Evolutionary conservation across 2,888 invertebrate genomes (phyloP).

Genomic region (Caenorhabditis panamensis): DNA sequence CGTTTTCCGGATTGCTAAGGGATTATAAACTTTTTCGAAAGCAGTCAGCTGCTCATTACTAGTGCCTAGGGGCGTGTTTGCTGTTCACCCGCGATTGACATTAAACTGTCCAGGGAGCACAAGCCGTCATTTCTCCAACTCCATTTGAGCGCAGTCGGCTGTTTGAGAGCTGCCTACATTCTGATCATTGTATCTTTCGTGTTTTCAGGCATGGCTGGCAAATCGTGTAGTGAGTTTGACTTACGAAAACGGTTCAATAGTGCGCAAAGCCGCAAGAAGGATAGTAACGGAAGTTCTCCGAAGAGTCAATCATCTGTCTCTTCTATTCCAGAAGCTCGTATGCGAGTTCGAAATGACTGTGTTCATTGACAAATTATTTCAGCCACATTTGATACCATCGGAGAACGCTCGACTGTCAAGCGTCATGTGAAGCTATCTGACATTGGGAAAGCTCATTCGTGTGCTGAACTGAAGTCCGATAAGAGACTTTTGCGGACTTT

Average conservation of each 20-base stretch:
- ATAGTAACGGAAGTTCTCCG: conserved; percentile 53
- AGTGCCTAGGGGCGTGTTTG: not conserved
- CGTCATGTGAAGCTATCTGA: conserved; percentile 61
- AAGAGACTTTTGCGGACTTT: conserved; percentile 66
- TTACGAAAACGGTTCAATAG: conserved; percentile 56
- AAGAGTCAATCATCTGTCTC: conserved; percentile 53
- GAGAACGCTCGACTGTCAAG: conserved; percentile 64
- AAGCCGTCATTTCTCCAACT: not conserved
- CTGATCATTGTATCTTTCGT: no score
- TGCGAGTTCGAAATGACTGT: no score
- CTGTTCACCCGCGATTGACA: not conserved
- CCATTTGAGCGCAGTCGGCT: not conserved
- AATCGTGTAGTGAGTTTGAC: conserved; percentile 64
- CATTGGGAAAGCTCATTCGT: conserved; percentile 66
- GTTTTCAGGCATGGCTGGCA: conserved; percentile 7
- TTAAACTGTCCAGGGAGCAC: not conserved
- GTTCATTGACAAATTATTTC: not conserved
- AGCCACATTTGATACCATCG: conserved; percentile 66
- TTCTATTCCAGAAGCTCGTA: conserved; percentile 63
- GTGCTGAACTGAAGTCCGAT: conserved; percentile 66
- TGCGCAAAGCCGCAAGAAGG: conserved; percentile 22
- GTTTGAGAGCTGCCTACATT: no score
- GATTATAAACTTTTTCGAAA: not conserved
- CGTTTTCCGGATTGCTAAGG: conserved; percentile 40
- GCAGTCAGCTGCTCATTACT: not conserved